These are phyloP conservation scores for Penaeus monodon DNA, from an alignment of 2,888 invertebrate genomes.

Conservation along the genomic window DNA sequence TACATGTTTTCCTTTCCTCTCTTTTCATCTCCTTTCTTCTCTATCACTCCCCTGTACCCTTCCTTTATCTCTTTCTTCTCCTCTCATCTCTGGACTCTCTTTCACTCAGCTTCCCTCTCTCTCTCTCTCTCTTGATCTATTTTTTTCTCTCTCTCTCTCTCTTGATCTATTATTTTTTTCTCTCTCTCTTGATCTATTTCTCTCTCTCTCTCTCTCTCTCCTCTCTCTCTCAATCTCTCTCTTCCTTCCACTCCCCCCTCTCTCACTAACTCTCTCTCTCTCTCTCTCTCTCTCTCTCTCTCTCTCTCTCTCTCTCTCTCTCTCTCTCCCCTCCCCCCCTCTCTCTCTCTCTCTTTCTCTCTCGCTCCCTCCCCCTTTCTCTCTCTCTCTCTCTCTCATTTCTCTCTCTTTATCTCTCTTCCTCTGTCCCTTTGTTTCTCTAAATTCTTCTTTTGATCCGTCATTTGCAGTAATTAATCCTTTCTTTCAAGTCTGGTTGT, in stretches of 20 bases:
- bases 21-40: background rate
- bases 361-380: background rate
- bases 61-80: background rate
- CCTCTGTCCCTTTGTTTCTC: constrained; percentile 48
- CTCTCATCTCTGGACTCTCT: background rate
- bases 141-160: constrained; percentile 39
- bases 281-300: background rate
- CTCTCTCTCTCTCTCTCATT: background rate
- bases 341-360: constrained; percentile 17
- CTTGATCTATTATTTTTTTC: too few species aligned
- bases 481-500: constrained; percentile 59
- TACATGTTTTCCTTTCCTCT: too few species aligned
- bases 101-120: background rate
- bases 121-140: background rate
- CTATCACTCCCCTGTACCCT: constrained; percentile 17
- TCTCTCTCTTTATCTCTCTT: background rate
- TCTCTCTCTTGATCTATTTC: too few species aligned
- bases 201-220: constrained; percentile 44
- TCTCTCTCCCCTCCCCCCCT: constrained; percentile 9
- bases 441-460: constrained; percentile 60
- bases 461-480: constrained; percentile 60
- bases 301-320: background rate
- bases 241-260: background rate
- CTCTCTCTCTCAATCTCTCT: constrained; percentile 10
- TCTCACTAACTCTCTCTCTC: background rate